phyloP scores from a whole-genome alignment of 2,888 invertebrate species.

The Meandrusa payeni region DNA sequence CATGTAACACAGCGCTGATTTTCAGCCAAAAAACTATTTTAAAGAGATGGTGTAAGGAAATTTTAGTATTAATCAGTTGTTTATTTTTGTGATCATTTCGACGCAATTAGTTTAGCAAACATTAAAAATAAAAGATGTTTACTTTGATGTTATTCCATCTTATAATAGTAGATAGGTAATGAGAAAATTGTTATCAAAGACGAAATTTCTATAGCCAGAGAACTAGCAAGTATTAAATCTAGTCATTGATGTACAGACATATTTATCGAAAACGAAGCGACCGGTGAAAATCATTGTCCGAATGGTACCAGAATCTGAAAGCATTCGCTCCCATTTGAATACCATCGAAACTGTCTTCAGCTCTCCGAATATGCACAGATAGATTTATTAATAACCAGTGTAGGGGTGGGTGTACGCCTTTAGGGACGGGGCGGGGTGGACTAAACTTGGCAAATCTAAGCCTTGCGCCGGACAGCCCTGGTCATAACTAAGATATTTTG shows the following conservation, averaged over 20 bases:
- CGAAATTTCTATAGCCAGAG: too few relatives aligned
- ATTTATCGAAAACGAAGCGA: slow-evolving; percentile 3
- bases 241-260: background rate
- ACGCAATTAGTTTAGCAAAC: too few relatives aligned
- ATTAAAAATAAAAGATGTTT: too few relatives aligned
- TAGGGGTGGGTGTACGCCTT: slow-evolving; percentile 35
- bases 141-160: too few relatives aligned
- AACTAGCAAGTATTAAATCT: background rate
- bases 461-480: slow-evolving; percentile 76
- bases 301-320: slow-evolving; percentile 33
- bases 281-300: slow-evolving; percentile 27
- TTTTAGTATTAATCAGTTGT: too few relatives aligned
- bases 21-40: too few relatives aligned
- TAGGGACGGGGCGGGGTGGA: slow-evolving; percentile 52
- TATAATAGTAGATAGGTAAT: too few relatives aligned
- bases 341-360: slow-evolving; percentile 61
- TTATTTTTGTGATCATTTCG: too few relatives aligned
- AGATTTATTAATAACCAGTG: slow-evolving; percentile 75
- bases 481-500: slow-evolving; percentile 81
- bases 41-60: too few relatives aligned
- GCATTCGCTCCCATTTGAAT: slow-evolving; percentile 47
- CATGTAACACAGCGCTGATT: too few relatives aligned
- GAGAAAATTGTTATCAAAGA: too few relatives aligned
- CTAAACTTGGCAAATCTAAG: slow-evolving; percentile 73
- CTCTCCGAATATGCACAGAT: slow-evolving; percentile 70